These are phyloP conservation scores for Sminthurinus signatus DNA, from an alignment of 1,140 invertebrate species.

Conservation along the genomic window DNA sequence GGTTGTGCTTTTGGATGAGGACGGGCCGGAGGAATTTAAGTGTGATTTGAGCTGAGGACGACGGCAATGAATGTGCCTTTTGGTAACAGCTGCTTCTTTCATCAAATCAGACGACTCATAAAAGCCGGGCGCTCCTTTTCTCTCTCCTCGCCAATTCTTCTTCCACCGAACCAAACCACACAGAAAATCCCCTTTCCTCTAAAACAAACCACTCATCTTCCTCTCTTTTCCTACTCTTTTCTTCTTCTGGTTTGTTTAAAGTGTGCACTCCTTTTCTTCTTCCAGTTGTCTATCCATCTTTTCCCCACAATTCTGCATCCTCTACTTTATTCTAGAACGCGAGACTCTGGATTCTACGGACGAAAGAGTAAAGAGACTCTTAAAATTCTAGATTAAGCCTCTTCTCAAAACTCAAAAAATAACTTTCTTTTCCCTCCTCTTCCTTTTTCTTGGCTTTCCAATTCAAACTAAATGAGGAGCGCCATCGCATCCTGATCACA, in stretches of 20 bases:
- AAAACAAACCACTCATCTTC: too few relatives aligned
- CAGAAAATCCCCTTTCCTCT: slow-evolving; percentile 1
- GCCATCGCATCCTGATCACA: too few relatives aligned
- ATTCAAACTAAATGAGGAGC: not conserved
- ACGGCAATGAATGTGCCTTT: slow-evolving; percentile 26
- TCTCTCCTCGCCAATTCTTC: slow-evolving; percentile 38
- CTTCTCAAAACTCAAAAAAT: slow-evolving; percentile 23
- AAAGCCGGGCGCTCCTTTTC: slow-evolving; percentile 19
- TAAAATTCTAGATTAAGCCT: slow-evolving; percentile 7
- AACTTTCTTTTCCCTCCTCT: not conserved
- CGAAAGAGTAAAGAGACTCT: too few relatives aligned
- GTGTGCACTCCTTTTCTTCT: too few relatives aligned
- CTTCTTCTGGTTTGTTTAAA: too few relatives aligned
- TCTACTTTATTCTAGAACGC: not conserved
- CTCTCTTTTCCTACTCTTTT: too few relatives aligned
- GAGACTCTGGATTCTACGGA: too few relatives aligned
- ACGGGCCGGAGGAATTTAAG: too few relatives aligned
- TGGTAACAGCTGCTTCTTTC: slow-evolving; percentile 39
- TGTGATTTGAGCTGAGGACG: slow-evolving; percentile 12
- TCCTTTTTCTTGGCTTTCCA: slow-evolving; percentile 4
- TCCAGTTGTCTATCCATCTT: slow-evolving; percentile 6
- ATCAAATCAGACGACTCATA: slow-evolving; percentile 38
- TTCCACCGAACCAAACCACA: too few relatives aligned
- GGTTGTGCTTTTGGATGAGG: too few relatives aligned
- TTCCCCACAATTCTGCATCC: slow-evolving; percentile 1